These are phyloP conservation scores for Sarcophaga bullata DNA, from an alignment of 1,140 invertebrate species.

Conservation along the genomic window DNA sequence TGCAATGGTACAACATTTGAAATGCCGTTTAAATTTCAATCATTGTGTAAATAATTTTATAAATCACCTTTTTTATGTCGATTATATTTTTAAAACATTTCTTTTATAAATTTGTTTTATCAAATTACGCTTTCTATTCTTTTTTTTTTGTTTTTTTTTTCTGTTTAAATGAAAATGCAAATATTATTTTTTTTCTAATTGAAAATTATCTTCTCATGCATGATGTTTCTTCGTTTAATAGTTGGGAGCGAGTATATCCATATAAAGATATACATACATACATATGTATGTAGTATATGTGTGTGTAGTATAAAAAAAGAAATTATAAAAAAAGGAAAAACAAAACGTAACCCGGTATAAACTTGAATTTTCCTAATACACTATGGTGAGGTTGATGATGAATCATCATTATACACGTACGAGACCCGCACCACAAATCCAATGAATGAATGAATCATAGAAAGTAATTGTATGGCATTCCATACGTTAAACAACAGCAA, in stretches of 20 bases:
- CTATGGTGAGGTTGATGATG: background rate
- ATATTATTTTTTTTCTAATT: background rate
- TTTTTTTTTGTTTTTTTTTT: too few relatives aligned
- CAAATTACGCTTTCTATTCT: too few relatives aligned
- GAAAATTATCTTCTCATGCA: constrained; percentile 18
- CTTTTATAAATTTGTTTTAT: too few relatives aligned
- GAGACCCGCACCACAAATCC: background rate
- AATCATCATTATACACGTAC: background rate
- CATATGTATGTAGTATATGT: background rate
- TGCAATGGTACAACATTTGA: too few relatives aligned
- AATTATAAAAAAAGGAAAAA: too few relatives aligned
- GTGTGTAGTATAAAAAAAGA: too few relatives aligned
- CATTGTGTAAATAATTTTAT: too few relatives aligned
- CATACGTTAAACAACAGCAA: background rate
- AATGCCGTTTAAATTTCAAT: too few relatives aligned
- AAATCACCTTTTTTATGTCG: too few relatives aligned
- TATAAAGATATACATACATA: background rate
- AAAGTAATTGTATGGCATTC: constrained; percentile 39
- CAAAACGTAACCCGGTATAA: background rate
- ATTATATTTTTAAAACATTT: too few relatives aligned
- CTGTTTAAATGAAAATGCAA: too few relatives aligned
- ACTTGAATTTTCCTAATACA: background rate
- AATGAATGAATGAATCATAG: constrained; percentile 31
- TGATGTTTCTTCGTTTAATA: background rate
- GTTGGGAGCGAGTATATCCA: background rate